phyloP scores from a whole-genome alignment of 2,113 vertebrate species.

The Pantherophis guttatus region DNA sequence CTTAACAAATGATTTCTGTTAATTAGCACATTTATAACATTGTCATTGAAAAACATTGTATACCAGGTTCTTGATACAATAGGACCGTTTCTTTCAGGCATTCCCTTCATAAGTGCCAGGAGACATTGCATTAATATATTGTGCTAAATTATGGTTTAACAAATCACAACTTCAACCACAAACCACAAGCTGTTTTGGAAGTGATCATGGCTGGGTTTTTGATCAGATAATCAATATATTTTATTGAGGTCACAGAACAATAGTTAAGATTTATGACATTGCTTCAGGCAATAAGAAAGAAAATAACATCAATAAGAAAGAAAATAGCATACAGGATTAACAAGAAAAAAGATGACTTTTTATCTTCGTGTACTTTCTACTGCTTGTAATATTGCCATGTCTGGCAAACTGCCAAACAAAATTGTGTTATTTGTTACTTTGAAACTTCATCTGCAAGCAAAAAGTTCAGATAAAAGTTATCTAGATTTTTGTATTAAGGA shows the following conservation, averaged over 20 bases:
- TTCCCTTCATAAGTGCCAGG: not conserved
- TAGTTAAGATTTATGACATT: not conserved
- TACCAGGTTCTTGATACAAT: not conserved
- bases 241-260: not conserved
- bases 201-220: not conserved
- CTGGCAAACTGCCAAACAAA: not conserved
- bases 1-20: not conserved
- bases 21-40: not conserved
- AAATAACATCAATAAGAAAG: not conserved
- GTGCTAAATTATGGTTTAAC: not conserved
- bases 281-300: not conserved
- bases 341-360: not conserved
- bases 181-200: not conserved
- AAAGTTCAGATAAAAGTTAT: not conserved
- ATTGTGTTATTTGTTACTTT: not conserved
- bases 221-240: not conserved
- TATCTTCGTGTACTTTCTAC: not conserved
- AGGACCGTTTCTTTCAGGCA: not conserved
- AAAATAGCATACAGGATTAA: not conserved
- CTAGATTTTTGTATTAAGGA: not conserved
- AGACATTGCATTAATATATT: not conserved
- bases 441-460: not conserved
- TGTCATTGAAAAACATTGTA: not conserved
- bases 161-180: not conserved
- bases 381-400: not conserved